These are phyloP conservation scores for Troglohyphantes excavatus DNA, from an alignment of 2,888 invertebrate genomes.

Conservation along the genomic window DNA sequence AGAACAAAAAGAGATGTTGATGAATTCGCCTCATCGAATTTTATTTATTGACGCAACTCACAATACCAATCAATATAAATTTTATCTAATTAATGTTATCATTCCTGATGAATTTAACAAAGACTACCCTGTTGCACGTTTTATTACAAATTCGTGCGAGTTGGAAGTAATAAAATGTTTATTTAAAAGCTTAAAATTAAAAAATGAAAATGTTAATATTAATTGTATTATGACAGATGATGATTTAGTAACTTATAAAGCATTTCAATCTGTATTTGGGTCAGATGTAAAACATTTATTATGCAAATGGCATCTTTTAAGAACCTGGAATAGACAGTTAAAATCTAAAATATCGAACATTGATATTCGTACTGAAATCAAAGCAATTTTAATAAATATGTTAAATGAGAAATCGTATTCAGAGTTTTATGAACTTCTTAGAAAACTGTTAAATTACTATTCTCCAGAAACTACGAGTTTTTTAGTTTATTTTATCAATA, in stretches of 20 bases:
- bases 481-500: neutral
- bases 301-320: neutral
- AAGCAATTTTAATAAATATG: neutral
- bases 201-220: neutral
- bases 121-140: constrained; percentile 24
- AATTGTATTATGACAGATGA: constrained; percentile 49
- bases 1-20: neutral
- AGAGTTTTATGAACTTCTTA: neutral
- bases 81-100: constrained; percentile 32
- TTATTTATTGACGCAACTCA: constrained; percentile 25
- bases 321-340: neutral
- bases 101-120: constrained; percentile 23
- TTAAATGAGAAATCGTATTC: neutral
- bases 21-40: neutral
- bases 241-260: neutral
- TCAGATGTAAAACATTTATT: neutral
- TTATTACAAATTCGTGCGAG: constrained; percentile 8
- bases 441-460: neutral
- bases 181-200: neutral
- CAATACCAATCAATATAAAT: constrained; percentile 13
- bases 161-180: neutral
- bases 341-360: neutral
- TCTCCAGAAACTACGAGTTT: neutral
- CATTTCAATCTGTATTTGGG: neutral
- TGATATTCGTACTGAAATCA: neutral